Percentiles rank a stretch among this genome's conserved stretches.
These are phyloP conservation scores for Zonotrichia albicollis DNA, from an alignment of 2,797 vertebrate species.

Conservation along the genomic window DNA sequence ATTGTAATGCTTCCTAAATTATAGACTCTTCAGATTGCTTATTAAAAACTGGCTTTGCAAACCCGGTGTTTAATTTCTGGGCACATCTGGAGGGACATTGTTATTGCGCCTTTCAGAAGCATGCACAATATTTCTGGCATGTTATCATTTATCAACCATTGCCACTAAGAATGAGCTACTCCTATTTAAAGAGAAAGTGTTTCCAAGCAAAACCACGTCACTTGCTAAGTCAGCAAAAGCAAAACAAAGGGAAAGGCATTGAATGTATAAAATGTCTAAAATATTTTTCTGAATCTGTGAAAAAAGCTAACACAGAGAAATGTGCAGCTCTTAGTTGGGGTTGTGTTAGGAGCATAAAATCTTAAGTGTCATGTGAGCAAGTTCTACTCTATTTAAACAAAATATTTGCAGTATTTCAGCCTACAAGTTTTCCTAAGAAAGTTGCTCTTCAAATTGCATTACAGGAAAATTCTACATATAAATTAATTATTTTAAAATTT, in stretches of 20 bases:
- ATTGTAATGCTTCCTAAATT: background rate
- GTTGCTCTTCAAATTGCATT: background rate
- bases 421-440: background rate
- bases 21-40: background rate
- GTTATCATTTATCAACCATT: background rate
- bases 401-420: background rate
- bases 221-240: background rate
- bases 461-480: background rate
- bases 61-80: slow-evolving; percentile 30
- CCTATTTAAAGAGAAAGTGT: background rate
- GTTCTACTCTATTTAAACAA: background rate
- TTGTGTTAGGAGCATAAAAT: background rate
- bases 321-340: background rate
- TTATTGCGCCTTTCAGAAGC: background rate
- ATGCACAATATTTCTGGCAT: background rate
- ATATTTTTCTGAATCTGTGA: background rate
- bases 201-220: background rate
- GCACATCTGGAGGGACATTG: slow-evolving; percentile 12
- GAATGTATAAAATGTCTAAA: background rate
- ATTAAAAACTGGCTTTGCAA: background rate
- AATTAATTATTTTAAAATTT: background rate
- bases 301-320: background rate
- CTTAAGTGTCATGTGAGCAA: background rate
- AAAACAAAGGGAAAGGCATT: background rate
- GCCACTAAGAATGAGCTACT: background rate